A percentile compares a stretch with the other conserved stretches of the same genome.
Evolutionary conservation across 1,140 invertebrate genomes (phyloP).

Genomic region (Andrena cerasifolii): DNA sequence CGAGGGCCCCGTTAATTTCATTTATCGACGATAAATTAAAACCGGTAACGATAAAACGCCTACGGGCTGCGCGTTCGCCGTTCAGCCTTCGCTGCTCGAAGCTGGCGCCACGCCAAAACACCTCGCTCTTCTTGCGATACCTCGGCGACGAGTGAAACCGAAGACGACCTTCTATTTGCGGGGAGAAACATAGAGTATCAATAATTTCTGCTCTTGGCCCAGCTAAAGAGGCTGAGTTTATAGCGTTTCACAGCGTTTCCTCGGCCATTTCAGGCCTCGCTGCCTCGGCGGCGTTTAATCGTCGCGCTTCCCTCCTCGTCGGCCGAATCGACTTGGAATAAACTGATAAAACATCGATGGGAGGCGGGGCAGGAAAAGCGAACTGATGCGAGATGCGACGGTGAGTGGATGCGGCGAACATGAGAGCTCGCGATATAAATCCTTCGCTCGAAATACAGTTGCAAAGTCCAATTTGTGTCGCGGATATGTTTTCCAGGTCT

Average conservation of each 20-base stretch:
- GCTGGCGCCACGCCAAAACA: slow-evolving; percentile 10
- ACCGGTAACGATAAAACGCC: slow-evolving; percentile 36
- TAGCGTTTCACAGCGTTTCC: no score
- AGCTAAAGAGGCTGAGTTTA: no score
- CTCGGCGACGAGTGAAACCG: not conserved
- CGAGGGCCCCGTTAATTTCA: slow-evolving; percentile 14
- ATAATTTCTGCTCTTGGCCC: not conserved
- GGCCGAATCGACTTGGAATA: not conserved
- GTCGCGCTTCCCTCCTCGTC: no score
- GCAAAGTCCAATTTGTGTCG: not conserved
- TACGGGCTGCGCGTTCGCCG: not conserved
- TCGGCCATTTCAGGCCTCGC: no score
- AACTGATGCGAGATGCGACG: not conserved
- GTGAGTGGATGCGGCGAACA: not conserved
- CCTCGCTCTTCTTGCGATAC: not conserved
- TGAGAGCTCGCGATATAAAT: slow-evolving; percentile 2
- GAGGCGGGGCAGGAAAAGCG: not conserved
- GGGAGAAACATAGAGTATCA: not conserved
- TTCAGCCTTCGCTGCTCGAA: not conserved
- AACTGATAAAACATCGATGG: slow-evolving; percentile 1
- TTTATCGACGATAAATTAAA: slow-evolving; percentile 34
- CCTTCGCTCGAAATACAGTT: not conserved
- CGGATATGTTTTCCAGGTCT: not conserved
- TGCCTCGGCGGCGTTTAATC: no score
- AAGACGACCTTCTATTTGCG: not conserved